Evolutionary conservation across 2,113 vertebrate species (phyloP), one percentile per base, ranked within the genome.

Genomic region (Pterocles orientalis): DNA sequence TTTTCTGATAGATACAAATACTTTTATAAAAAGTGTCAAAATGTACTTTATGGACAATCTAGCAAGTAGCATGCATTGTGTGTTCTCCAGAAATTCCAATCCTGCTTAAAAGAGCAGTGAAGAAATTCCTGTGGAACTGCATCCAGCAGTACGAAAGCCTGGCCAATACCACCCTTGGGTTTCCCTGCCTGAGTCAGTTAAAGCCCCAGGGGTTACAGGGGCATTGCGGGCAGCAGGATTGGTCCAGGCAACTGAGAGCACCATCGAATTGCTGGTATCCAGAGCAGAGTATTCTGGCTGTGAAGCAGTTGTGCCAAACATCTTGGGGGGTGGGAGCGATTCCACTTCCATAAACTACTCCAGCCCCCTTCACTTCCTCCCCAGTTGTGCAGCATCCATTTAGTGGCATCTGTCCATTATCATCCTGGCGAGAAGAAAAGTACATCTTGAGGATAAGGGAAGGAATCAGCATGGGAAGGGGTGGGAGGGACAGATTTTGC

Each of bases 31-130:
- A 78, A 25, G 19, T 77, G 47, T 91, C 87, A 90, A 79, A 91
- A 92, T 83, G 82, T 96, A 87, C 73, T 71, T 86, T 19, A 50
- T 36, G 86, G 92, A 94, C 90, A 92, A 82, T 88, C 92, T 58
- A 85, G 78, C 73, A 79, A 89, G 82, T 58, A 87, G 72, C 83
- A 58, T 33, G 56, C 53, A 8, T 92, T 60, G 69, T 68, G 56
- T 61, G 26, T 60, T 94, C 94, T 86, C 76, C 86, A 94, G 93
- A 91, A 94, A 91, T 79, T 85, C 70, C 60, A 82, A 24, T 51
- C 54, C 70, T 83, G 29, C 85, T 78, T 57, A 80, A 86, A 36
- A 72, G 73, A 93, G 73, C 84, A 80, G 88, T 39, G 78, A 69
- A 60, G 75, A 80, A 58, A 83, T 81, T 61, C 68, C 90, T 91